Evolutionary conservation across 2,888 invertebrate species (phyloP), one percentile per base, ranked within the genome.

Genomic region (Gortyna flavago): DNA sequence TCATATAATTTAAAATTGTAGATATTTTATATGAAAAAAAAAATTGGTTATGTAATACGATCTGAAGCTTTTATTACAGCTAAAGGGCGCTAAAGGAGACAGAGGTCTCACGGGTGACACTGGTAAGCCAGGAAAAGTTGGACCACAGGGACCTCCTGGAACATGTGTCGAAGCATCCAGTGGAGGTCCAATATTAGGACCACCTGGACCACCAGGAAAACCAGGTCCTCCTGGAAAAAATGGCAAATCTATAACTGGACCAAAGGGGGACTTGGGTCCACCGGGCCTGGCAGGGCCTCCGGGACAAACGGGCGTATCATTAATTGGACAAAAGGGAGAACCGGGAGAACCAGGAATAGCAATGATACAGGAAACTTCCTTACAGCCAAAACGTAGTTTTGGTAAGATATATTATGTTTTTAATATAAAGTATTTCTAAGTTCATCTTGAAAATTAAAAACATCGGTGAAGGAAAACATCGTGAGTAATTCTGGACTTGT

Each of bases 251-350:
- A 72, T 95, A 21, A 87, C 81, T 0, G 95, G 95, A 9, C 93
- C 94, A 0, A 95, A 95, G 86, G 95, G 95, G 7, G 94, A 95
- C 85, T 93, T 94, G 85, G 88, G 79, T 13, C 74, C 35, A 54
- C n/a, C 74, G 3, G 79, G 79, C 1, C 51, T 18, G 0, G 35
- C 29, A 0, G 79, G 79, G 2, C 41, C 69, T 0, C 92, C 91
- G 0, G 95, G 95, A 0, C 85, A 85, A 5, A 93, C 92, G 3
- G 95, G 95, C 0, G 7, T 92, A n/a, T 93, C 95, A 0, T 77
- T 95, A 32, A 87, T 83, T 3, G 95, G 95, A 9, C 93, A 94
- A 2, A 95, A 95, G 85, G 95, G 95, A 25, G 94, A 95, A 88
- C 94, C 95, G 83, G 95, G 95, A 25, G 94, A 95, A 86, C 94